Base-by-base conservation (phyloP, 2,797 vertebrate species). In the Discoglossus pictus region DNA sequence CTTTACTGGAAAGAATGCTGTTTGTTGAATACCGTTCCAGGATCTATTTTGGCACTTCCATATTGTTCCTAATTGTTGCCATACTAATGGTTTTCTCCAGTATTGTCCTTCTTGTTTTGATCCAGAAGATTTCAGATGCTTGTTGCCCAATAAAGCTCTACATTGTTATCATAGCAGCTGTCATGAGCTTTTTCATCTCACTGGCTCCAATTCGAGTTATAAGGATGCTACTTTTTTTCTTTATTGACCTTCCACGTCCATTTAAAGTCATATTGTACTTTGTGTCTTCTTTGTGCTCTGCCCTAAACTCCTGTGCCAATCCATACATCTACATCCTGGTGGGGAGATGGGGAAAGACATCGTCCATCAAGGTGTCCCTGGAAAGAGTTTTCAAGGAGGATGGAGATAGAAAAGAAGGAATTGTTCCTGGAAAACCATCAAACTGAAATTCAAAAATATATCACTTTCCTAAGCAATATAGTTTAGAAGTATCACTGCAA, bases 101-200 rank as follows among this genome's bases (percentile, higher is more conserved):
- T 58, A 35, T 84, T 4, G 68, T 10, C 2, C 68, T 83, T 62
- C 61, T 82, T 25, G 15, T 74, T 1, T 39, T 52, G 11, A 51
- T 79, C 23, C 65, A 74, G 51, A 80, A 74, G 34, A 80, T 71
- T 47, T 73, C 78, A 24, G 74, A 68, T 1, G 11, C 7, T 2
- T 2, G 75, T 8, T 75, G 3, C 5, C 62, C 70, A 0, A 75
- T 76, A 7, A 73, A 77, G 36, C 64, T 82, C 46, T 82, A 76
- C 10, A 36, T n/a, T 0, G 20, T 77, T 12, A 61, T 78, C 13
- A 17, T 74, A 58, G 46, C 80, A 58, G 80, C 76, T 0, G 17
- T 80, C 18, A 61, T 80, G 13, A 60, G 79, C 58, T 88, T 82
- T 47, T 55, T 84, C 24, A 61, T 84, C 25, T 84, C 82, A 0